Base-by-base conservation (phyloP, 2,888 invertebrate species). In the Junonia oenone region DNA sequence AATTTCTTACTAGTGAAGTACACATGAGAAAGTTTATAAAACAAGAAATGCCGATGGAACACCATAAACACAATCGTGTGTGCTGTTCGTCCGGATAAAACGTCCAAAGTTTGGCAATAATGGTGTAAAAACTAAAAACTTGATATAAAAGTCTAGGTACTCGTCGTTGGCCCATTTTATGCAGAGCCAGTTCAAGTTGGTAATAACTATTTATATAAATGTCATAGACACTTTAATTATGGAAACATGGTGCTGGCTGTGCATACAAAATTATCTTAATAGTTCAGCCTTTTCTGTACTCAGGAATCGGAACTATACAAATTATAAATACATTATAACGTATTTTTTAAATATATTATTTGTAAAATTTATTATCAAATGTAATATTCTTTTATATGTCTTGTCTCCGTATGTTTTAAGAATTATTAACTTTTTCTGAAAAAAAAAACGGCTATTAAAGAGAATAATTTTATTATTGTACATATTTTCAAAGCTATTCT, bases 251-350 rank as follows among this genome's bases (percentile, higher is more conserved):
- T 22, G 45, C 29, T 45, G 49, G 55, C 50, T 45, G 37, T 55
- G 50, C 50, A 55, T 50, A 45, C 38, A 55, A 55, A 55, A 49
- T 45, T 45, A 49, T 43, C 17, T 49, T 27, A 55, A 55, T 46
- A 50, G 29, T 50, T 46, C 19, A 38, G 14, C 31, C 49, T 38
- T 40, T 40, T 43, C 22, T 11, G 26, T 50, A 29, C 29, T 29
- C 37, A n/a, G 29, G 50, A 45, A 26, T 15, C 45, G 49, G 45
- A 55, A 55, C 55, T 50, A 37, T 29, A 27, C 15, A 6, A 50
- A 26, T 14, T 50, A 17, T n/a, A 15, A 4, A 9, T 48, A 35
- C 15, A 19, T 15, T n/a, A n/a, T n/a, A n/a, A n/a, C n/a, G n/a
- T n/a, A n/a, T n/a, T n/a, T n/a, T n/a, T n/a, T n/a, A n/a, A n/a